Percentiles rank a stretch among this genome's conserved stretches.
phyloP scores from a whole-genome alignment of 2,888 invertebrate species.

The Oscheius onirici region DNA sequence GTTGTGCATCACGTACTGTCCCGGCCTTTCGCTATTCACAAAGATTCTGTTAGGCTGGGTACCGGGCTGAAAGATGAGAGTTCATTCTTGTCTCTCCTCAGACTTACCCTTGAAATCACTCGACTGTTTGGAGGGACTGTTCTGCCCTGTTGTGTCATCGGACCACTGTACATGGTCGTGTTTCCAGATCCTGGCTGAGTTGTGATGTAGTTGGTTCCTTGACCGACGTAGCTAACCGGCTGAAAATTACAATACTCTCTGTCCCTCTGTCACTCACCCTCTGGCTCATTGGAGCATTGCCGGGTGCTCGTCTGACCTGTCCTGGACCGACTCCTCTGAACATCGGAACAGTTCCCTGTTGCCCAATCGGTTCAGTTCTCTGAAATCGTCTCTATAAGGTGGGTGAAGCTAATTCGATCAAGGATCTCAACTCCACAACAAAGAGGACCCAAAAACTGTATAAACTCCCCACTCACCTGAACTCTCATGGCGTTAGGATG shows the following conservation, averaged over 20 bases:
- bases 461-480: background rate
- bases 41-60: background rate
- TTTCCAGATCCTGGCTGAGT: background rate
- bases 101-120: conserved; percentile 18
- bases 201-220: conserved; percentile 9
- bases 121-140: background rate
- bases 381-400: conserved; percentile 4
- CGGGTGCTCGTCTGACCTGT: conserved; percentile 8
- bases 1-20: background rate
- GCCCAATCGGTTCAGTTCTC: background rate
- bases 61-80: conserved; percentile 1
- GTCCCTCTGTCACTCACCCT: background rate
- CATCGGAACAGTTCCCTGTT: background rate
- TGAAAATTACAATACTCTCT: background rate
- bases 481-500: background rate
- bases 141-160: background rate
- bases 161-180: background rate
- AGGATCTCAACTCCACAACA: background rate
- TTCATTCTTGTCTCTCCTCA: background rate
- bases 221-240: conserved; percentile 3
- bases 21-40: conserved; percentile 4
- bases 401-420: background rate
- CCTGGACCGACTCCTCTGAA: background rate
- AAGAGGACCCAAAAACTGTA: background rate
- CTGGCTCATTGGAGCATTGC: background rate